These are phyloP conservation scores for Manis javanica DNA, from an alignment of 2,797 vertebrate species.

Conservation along the genomic window DNA sequence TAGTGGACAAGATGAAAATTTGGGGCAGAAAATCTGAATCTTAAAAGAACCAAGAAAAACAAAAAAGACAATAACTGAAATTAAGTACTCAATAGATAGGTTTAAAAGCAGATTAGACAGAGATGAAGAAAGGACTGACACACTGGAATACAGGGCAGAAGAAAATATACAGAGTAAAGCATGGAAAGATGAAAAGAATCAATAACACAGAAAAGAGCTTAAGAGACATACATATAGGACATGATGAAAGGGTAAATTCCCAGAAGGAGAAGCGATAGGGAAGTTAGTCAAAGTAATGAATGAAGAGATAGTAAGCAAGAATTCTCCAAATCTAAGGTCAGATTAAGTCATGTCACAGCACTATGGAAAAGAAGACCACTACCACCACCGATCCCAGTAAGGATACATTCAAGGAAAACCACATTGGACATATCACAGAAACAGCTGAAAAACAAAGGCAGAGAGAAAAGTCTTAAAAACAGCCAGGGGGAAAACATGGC, in stretches of 20 bases:
- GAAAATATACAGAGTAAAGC: neutral
- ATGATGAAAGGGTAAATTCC: neutral
- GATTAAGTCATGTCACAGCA: neutral
- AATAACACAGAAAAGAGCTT: neutral
- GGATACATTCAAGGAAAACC: neutral
- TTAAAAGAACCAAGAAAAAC: conserved; percentile 12
- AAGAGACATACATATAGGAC: neutral
- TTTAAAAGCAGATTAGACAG: neutral
- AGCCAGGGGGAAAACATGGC: rapidly evolving
- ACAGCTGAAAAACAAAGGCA: neutral
- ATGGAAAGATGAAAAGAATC: neutral
- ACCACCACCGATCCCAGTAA: neutral
- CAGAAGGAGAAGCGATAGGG: neutral
- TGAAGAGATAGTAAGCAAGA: neutral
- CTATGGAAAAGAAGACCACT: neutral
- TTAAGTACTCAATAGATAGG: neutral
- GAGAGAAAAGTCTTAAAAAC: neutral
- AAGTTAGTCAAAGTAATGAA: neutral
- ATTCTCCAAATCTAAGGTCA: neutral
- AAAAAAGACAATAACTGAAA: neutral
- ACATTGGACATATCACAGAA: neutral
- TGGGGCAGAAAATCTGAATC: neutral
- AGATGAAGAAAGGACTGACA: neutral
- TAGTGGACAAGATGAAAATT: neutral
- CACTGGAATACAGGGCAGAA: neutral